phyloP scores from a whole-genome alignment of 2,797 vertebrate species.

The Gila robusta region DNA sequence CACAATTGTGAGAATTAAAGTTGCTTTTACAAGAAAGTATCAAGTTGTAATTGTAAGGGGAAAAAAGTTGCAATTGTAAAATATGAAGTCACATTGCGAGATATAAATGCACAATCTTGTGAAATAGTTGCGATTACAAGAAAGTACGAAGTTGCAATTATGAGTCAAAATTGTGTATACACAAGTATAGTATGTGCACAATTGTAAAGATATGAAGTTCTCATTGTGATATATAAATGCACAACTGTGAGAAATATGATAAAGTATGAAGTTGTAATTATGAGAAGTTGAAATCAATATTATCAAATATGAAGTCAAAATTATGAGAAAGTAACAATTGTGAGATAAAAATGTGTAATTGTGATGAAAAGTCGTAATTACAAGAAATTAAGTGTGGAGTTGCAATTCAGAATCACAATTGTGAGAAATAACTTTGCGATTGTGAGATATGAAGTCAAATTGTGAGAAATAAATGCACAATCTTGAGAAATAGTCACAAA shows the following conservation, averaged over 20 bases:
- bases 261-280: too few species aligned
- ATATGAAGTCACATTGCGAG: neutral
- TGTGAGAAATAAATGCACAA: too few species aligned
- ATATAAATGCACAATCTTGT: too few species aligned
- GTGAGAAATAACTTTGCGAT: neutral
- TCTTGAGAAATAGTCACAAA: neutral
- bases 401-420: neutral
- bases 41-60: neutral
- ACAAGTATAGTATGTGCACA: too few species aligned
- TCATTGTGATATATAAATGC: too few species aligned
- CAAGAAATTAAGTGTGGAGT: neutral
- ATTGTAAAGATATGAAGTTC: neutral
- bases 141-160: neutral
- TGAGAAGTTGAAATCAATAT: too few species aligned
- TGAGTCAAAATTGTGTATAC: neutral
- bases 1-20: neutral
- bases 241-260: too few species aligned
- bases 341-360: neutral
- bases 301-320: too few species aligned
- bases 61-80: too few species aligned
- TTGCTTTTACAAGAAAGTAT: neutral
- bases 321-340: neutral
- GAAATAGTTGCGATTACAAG: too few species aligned
- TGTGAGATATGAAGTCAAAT: neutral
- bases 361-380: neutral